Evolutionary conservation across 1,140 invertebrate species (phyloP).

Genomic region (Akabosia matsudoensis): DNA sequence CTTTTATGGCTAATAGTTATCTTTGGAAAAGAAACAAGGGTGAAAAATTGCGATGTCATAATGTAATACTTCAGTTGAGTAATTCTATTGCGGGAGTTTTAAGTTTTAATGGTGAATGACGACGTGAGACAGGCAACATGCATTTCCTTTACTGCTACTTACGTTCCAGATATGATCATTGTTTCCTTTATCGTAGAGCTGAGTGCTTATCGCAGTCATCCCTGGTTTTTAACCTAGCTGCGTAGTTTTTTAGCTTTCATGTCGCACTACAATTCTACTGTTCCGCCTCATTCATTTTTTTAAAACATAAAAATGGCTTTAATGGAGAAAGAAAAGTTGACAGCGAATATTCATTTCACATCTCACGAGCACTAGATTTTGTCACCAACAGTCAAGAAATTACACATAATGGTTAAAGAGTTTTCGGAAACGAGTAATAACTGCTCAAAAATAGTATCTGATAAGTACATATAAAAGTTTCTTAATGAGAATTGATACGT

Average conservation of each 20-base stretch:
- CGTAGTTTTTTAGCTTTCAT: no score
- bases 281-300: conserved; percentile 3
- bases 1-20: conserved; percentile 9
- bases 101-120: background rate
- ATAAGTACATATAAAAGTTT: background rate
- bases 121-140: background rate
- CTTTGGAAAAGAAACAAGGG: conserved; percentile 1
- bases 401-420: no score
- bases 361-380: no score
- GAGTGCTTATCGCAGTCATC: background rate
- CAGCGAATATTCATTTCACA: background rate
- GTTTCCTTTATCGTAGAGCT: background rate
- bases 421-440: background rate
- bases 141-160: background rate
- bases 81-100: background rate
- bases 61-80: background rate
- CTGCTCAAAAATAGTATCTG: background rate
- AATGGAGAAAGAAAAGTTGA: background rate
- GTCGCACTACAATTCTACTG: background rate
- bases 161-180: background rate
- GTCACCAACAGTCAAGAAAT: no score
- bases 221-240: no score
- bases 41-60: conserved; percentile 14
- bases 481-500: conserved; percentile 21
- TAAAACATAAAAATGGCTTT: background rate